Conservation (phyloP, 2,797 vertebrate genomes). For the Emys orbicularis region DNA sequence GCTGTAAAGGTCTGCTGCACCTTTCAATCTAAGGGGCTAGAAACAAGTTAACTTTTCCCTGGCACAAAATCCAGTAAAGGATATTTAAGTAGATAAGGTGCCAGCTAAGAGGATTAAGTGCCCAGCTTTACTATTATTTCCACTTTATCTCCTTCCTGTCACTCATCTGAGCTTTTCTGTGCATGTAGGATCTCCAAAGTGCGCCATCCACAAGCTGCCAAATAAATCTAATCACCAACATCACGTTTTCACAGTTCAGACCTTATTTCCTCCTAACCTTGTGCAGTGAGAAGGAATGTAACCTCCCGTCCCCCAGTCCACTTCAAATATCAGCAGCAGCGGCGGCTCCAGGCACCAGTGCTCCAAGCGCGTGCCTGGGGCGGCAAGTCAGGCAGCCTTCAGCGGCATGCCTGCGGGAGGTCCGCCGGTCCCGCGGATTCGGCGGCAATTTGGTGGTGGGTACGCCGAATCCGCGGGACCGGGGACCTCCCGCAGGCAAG, state of each 20-base stretch:
- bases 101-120: constrained; percentile 30
- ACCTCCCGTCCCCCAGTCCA: not conserved
- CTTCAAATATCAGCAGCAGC: not conserved
- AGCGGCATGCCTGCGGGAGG: too few relatives aligned
- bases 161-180: constrained; percentile 59
- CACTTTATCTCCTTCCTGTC: not conserved
- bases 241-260: constrained; percentile 64
- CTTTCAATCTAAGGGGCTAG: constrained; percentile 26
- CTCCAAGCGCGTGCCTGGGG: too few relatives aligned
- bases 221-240: constrained; percentile 55
- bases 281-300: not conserved
- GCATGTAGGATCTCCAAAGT: constrained; percentile 42
- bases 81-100: not conserved
- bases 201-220: constrained; percentile 36
- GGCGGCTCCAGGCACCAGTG: too few relatives aligned
- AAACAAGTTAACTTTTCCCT: constrained; percentile 10
- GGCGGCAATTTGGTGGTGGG: too few relatives aligned
- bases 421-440: too few relatives aligned
- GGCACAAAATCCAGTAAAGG: constrained; percentile 51
- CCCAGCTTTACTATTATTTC: not conserved
- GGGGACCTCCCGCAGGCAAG: too few relatives aligned
- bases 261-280: not conserved
- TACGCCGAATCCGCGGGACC: too few relatives aligned
- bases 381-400: too few relatives aligned
- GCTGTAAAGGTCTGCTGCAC: not conserved